Evolutionary conservation across 2,797 vertebrate genomes (phyloP), one percentile per base, ranked within the genome.

Genomic region (Xiphorhynchus erythropygius): DNA sequence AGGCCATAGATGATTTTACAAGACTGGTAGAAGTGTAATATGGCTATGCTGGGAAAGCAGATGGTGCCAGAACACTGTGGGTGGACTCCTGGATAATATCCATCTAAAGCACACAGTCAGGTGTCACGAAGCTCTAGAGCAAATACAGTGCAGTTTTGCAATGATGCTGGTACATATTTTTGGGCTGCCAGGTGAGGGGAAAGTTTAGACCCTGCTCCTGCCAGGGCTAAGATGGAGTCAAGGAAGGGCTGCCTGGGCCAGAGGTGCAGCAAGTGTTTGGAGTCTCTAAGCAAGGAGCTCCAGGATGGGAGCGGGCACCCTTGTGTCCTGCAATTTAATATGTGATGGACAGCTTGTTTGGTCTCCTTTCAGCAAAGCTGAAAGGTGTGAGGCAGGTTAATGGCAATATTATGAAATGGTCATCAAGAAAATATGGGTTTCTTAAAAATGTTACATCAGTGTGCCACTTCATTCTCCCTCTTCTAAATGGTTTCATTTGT

Each of bases 11-110:
- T 49, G 27, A 44, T 56, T 84, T 91, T 39, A 23, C 3, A 10
- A 68, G 56, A 50, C 57, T 62, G 77, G 18, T 71, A 4, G 5
- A 87, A 73, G 30, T n/a, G 81, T 41, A 18, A 46, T 19, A 39
- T 44, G 57, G 30, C 30, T 77, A 4, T 64, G 30, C 57, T 87
- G 62, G 59, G 69, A 73, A 64, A 80, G 74, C 93, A 96, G 87
- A 91, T 75, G 88, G 91, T 78, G 7, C n/a, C 63, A 82, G 69
- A 76, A 49, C 69, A 39, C 60, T 33, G 87, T 91, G 83, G 91
- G 90, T 67, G 63, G 83, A n/a, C 85, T 94, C 44, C 71, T 94
- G 88, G 77, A 50, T 84, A 49, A 63, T 28, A 85, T 37, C 87
- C 67, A 47, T n/a, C 47, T 74, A 59, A 82, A 89, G 47, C 55